These are phyloP conservation scores for Liodrosophila aerea DNA, from an alignment of 2,888 invertebrate species.

Conservation along the genomic window DNA sequence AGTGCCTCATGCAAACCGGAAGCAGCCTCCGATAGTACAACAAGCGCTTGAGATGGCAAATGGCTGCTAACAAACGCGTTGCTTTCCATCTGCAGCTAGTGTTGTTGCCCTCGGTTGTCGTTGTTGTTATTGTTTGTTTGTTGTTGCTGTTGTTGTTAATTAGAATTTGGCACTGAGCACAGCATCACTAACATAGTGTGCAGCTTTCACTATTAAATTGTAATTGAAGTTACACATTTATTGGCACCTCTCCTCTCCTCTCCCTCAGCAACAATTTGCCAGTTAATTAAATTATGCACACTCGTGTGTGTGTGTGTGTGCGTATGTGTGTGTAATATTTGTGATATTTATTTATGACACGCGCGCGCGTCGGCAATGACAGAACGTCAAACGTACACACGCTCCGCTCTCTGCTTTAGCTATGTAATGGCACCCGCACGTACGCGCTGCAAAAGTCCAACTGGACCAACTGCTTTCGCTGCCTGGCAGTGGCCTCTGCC, in stretches of 20 bases:
- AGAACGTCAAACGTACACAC: conserved; percentile 28
- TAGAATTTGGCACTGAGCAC: conserved; percentile 44
- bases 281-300: conserved; percentile 45
- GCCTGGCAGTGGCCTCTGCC: conserved; percentile 29
- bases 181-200: conserved; percentile 42
- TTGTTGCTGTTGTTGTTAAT: conserved; percentile 18
- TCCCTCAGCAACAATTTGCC: conserved; percentile 34
- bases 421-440: conserved; percentile 74
- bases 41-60: conserved; percentile 88
- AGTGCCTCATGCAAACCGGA: conserved; percentile 89
- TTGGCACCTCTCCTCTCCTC: too few species aligned
- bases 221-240: conserved; percentile 35
- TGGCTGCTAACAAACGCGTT: conserved; percentile 89
- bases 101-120: conserved; percentile 13
- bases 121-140: conserved; percentile 19
- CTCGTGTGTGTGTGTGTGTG: conserved; percentile 4
- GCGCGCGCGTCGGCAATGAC: conserved; percentile 45
- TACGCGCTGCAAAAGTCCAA: conserved; percentile 78
- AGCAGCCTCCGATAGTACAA: conserved; percentile 89
- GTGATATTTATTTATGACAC: conserved; percentile 18
- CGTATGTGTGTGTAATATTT: conserved; percentile 4
- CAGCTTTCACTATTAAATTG: conserved; percentile 33
- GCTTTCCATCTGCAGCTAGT: conserved; percentile 86
- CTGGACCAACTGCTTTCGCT: conserved; percentile 64
- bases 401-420: conserved; percentile 11